These are phyloP conservation scores for Phymatocera aterrima DNA, from an alignment of 2,888 invertebrate species.

Conservation along the genomic window DNA sequence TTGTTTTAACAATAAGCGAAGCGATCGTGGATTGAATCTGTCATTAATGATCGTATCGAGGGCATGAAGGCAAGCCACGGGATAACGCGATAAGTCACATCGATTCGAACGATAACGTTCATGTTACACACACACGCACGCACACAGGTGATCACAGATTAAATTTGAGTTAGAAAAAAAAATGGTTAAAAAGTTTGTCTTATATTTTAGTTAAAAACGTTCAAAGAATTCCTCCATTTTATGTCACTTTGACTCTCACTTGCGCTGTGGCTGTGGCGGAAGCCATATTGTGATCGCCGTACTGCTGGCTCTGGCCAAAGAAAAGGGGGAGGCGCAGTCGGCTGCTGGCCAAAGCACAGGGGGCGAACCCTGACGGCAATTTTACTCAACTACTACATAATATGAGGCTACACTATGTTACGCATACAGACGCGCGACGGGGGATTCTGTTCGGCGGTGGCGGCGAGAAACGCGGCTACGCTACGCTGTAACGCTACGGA, in stretches of 20 bases:
- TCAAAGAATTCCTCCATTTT: constrained; percentile 51
- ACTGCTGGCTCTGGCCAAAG: constrained; percentile 33
- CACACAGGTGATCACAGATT: no score
- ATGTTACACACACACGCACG: neutral
- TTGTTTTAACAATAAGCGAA: constrained; percentile 11
- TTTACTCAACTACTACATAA: neutral
- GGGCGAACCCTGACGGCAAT: constrained; percentile 35
- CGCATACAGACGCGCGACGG: no score
- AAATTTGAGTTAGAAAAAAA: no score
- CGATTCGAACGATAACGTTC: neutral
- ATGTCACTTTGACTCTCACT: constrained; percentile 68
- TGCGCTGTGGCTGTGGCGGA: constrained; percentile 70
- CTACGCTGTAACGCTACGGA: no score
- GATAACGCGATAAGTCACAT: neutral
- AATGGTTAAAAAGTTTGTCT: no score
- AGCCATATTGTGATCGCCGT: constrained; percentile 72
- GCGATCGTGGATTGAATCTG: constrained; percentile 19
- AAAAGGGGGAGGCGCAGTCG: constrained; percentile 45
- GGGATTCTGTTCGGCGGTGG: no score
- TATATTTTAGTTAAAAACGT: neutral
- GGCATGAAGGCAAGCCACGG: neutral
- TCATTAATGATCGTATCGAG: constrained; percentile 10
- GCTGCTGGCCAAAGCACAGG: constrained; percentile 29
- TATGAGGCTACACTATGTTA: no score
- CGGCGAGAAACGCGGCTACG: no score